phyloP scores from a whole-genome alignment of 2,888 invertebrate genomes.

The Eristalinus aeneus region DNA sequence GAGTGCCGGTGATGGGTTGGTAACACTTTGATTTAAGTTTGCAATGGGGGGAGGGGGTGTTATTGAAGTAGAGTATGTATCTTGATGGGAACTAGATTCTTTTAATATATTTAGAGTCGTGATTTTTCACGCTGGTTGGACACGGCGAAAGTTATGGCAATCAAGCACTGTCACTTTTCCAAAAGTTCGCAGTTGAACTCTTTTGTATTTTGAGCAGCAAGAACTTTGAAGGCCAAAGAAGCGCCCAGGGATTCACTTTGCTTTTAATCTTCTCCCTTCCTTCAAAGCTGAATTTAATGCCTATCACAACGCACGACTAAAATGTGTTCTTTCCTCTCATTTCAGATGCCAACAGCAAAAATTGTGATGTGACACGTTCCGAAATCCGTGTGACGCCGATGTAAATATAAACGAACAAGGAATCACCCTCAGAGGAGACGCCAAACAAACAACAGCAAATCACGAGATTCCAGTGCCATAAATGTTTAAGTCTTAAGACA shows the following conservation, averaged over 20 bases:
- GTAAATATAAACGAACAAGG: slow-evolving; percentile 62
- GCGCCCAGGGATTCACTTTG: too few species aligned
- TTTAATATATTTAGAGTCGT: too few species aligned
- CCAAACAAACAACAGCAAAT: slow-evolving; percentile 11
- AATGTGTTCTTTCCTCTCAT: slow-evolving; percentile 2
- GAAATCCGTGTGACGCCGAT: slow-evolving; percentile 36
- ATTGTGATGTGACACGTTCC: slow-evolving; percentile 61
- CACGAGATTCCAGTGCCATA: slow-evolving; percentile 69
- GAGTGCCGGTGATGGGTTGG: slow-evolving; percentile 27
- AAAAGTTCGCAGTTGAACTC: too few species aligned
- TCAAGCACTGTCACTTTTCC: too few species aligned
- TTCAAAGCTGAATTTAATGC: not conserved
- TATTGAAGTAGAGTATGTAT: too few species aligned
- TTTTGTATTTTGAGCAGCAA: too few species aligned
- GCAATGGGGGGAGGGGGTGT: not conserved
- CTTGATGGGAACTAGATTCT: too few species aligned
- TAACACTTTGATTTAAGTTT: slow-evolving; percentile 11
- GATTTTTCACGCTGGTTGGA: too few species aligned
- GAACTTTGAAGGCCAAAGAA: too few species aligned
- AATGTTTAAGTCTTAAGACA: slow-evolving; percentile 64
- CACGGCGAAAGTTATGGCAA: too few species aligned
- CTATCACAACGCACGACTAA: not conserved
- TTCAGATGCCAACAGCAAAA: slow-evolving; percentile 44
- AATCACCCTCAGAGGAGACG: slow-evolving; percentile 39
- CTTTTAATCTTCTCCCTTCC: too few species aligned